Conservation (phyloP, 1,140 invertebrate species). For the Colletes latitarsis region DNA sequence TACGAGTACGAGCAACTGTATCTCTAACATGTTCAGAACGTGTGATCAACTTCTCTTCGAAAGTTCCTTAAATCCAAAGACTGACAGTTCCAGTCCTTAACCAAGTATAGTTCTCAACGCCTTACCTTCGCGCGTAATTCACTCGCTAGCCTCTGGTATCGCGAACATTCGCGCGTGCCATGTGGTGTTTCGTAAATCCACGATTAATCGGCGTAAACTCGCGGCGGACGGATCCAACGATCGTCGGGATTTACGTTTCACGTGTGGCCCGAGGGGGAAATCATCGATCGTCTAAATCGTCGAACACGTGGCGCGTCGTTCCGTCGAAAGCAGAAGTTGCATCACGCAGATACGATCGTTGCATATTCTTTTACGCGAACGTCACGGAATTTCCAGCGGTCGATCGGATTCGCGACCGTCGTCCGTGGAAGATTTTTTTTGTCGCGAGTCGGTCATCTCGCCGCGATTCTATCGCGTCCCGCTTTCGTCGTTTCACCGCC, state of each 20-base stretch:
- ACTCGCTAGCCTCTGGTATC: not conserved
- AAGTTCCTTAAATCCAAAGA: too few species aligned
- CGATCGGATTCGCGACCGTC: not conserved
- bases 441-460: not conserved
- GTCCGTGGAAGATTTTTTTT: not conserved
- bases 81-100: too few species aligned
- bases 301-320: not conserved
- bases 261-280: not conserved
- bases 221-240: too few species aligned
- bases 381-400: not conserved
- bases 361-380: not conserved
- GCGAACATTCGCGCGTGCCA: not conserved
- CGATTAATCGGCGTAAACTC: not conserved
- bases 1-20: too few species aligned
- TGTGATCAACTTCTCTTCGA: too few species aligned
- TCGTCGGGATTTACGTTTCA: slow-evolving; percentile 5
- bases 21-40: too few species aligned
- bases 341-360: not conserved
- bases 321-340: not conserved
- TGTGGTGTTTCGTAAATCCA: not conserved
- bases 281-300: not conserved
- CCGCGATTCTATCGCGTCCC: not conserved
- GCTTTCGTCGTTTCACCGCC: not conserved
- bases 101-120: too few species aligned
- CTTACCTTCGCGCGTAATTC: too few species aligned